Base-by-base conservation (phyloP, 2,888 invertebrate genomes). In the Acanthosepion pharaonis region DNA sequence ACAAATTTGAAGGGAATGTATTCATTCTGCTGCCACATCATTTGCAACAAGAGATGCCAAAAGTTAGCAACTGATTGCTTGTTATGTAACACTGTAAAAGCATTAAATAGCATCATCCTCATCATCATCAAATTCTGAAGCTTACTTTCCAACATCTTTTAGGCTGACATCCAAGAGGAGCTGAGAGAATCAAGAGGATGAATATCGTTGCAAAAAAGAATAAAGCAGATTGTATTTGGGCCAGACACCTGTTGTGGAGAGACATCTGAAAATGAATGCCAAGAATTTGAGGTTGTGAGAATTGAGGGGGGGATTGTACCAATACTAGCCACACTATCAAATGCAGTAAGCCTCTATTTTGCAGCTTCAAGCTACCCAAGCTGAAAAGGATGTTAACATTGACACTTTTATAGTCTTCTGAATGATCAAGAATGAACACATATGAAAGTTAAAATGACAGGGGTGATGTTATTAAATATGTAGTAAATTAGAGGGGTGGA, bases 261-360 rank as follows among this genome's bases (percentile, higher is more conserved):
- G 78, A 78, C 78, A 78, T 78, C n/a, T 78, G 78, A 33, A 78
- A 78, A 78, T 78, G n/a, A 78, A 78, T 78, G 78, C 78, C 78
- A 78, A 4, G 78, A 78, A 78, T 78, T 78, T 33, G 78, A 33
- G 78, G 78, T 0, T 33, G 33, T 8, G 8, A 25, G 64, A 6
- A 28, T 8, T 25, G 64, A 33, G n/a, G 5, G 78, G 78, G n/a
- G 78, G n/a, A 78, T n/a, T 1, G n/a, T 15, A 78, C 78, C n/a
- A 15, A 78, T n/a, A n/a, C 11, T 6, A 78, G n/a, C 8, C 64
- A 64, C 64, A 23, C 25, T 64, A 11, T n/a, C 15, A n/a, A 78
- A n/a, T 33, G n/a, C 78, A 78, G 15, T 11, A n/a, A 33, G n/a
- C 78, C 78, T 78, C n/a, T 78, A 78, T 33, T 42, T 33, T 78